Evolutionary conservation across 2,113 vertebrate genomes (phyloP).

Genomic region (Psittacula cyanocephala): DNA sequence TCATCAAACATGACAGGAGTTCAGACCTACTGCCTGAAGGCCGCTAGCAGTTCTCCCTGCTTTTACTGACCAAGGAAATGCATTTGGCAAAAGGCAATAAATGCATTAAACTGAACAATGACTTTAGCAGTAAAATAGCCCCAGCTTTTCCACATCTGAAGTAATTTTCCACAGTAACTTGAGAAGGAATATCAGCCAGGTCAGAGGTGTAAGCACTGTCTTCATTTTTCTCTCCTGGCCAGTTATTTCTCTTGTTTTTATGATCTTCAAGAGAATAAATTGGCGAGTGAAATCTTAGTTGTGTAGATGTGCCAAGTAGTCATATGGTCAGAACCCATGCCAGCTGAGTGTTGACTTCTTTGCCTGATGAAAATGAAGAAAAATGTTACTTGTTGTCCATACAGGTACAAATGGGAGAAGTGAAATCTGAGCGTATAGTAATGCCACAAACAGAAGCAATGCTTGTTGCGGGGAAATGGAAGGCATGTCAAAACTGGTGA

Average conservation of each 20-base stretch:
- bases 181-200: background rate
- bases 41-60: background rate
- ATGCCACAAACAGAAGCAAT: background rate
- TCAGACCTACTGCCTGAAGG: background rate
- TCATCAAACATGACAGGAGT: background rate
- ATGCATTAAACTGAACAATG: background rate
- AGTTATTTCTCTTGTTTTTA: background rate
- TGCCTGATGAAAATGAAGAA: background rate
- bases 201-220: background rate
- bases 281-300: background rate
- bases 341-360: background rate
- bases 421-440: background rate
- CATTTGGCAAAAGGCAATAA: background rate
- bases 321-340: background rate
- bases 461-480: background rate
- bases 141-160: background rate
- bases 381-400: background rate
- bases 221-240: background rate
- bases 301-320: background rate
- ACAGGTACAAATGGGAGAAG: background rate
- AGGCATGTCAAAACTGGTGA: background rate
- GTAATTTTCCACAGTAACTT: background rate
- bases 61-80: background rate
- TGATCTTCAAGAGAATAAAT: background rate
- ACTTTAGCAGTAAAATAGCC: background rate